Base-by-base conservation (phyloP, 1,140 invertebrate genomes). In the Dendroctonus ponderosae region DNA sequence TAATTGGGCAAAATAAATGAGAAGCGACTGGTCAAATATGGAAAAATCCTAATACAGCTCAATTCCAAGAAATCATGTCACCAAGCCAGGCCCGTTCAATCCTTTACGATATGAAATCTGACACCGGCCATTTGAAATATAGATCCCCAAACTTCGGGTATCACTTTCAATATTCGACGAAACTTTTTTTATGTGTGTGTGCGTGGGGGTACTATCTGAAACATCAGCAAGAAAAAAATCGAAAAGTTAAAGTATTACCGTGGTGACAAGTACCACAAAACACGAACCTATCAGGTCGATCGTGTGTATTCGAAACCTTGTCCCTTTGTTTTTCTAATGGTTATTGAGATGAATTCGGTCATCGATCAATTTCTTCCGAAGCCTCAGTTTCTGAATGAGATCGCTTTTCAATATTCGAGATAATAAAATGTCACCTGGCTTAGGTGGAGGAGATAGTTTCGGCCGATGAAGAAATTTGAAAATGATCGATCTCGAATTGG, bases 31-130 rank as follows among this genome's bases (percentile, higher is more conserved):
- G 26, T 26, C 26, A 26, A 26, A 26, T 48, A n/a, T 48, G 46
- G 14, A 48, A 48, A 11, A 48, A 48, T 6, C 46, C n/a, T 41
- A 56, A 5, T 14, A 61, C 58, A 61, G 46, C 58, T 61, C 46
- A 37, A 61, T 61, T 61, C 58, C 46, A 61, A 61, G 58, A 61
- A 61, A 61, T 61, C 48, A 61, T 61, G 58, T 61, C 58, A 61
- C 44, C 58, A 48, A 50, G 38, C 58, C 11, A 49, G 50, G 6
- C 44, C 44, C n/a, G 38, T 26, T 61, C 44, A 61, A 61, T 61
- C 58, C 58, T 61, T 61, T 61, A 61, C 40, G 58, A 61, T 61
- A 61, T 61, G 58, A 61, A 61, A 61, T 61, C 58, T 61, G 58
- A 61, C 58, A 61, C 58, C 58, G 53, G 6, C 53, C 53, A 49